Evolutionary conservation across 2,888 invertebrate genomes (phyloP).

Genomic region (Eubasilissa splendida): DNA sequence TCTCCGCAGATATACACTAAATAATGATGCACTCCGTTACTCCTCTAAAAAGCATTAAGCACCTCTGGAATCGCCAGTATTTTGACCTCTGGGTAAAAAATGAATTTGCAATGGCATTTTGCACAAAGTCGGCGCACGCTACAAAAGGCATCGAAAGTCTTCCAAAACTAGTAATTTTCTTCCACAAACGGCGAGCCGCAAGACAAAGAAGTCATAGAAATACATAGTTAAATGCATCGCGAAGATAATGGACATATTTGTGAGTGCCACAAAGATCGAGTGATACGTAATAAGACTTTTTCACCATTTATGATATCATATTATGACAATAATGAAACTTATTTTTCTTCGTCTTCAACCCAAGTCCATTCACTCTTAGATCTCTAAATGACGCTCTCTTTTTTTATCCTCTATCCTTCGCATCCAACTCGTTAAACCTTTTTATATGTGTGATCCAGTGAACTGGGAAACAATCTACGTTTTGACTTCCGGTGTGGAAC

Average conservation of each 20-base stretch:
- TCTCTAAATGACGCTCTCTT: no score
- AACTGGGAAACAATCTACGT: no score
- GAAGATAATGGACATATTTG: conserved; percentile 35
- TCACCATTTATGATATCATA: neutral
- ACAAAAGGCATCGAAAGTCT: conserved; percentile 43
- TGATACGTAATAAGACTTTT: conserved; percentile 9
- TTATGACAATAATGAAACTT: no score
- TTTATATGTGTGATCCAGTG: no score
- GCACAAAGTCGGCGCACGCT: conserved; percentile 44
- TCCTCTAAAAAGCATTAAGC: conserved; percentile 35
- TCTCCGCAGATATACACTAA: neutral
- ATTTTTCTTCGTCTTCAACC: no score
- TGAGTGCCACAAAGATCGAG: conserved; percentile 24
- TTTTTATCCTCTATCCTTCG: no score
- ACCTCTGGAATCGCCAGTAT: conserved; percentile 23
- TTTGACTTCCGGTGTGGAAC: no score
- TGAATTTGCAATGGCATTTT: conserved; percentile 40
- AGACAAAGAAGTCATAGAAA: conserved; percentile 35
- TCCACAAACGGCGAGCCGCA: conserved; percentile 11
- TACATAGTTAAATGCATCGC: conserved; percentile 40
- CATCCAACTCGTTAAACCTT: no score
- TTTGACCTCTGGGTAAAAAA: conserved; percentile 43
- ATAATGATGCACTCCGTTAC: conserved; percentile 29
- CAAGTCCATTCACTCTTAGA: no score
- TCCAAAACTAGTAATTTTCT: conserved; percentile 10